Conservation (phyloP, 2,797 vertebrate species). For the Linurgus olivaceus region DNA sequence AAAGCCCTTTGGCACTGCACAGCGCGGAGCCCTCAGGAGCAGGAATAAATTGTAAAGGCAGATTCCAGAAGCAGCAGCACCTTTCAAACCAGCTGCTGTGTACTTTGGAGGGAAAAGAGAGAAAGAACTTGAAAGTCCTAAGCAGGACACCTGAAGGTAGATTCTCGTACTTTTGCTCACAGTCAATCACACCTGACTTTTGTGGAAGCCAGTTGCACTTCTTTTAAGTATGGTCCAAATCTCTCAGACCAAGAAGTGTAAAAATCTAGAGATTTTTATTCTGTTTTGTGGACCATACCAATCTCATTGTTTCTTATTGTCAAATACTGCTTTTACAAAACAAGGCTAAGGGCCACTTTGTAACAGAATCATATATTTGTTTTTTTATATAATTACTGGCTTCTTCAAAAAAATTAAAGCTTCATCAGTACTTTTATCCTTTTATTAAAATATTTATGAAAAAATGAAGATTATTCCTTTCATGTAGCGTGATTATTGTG, state of each 20-base stretch:
- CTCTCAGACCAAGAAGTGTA: not conserved
- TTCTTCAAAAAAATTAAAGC: not conserved
- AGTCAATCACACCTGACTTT: not conserved
- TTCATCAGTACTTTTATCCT: not conserved
- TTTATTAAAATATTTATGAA: not conserved
- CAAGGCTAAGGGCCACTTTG: not conserved
- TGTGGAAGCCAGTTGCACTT: not conserved
- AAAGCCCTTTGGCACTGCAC: not conserved
- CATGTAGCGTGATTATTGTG: not conserved
- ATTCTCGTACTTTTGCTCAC: not conserved
- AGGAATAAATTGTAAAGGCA: not conserved
- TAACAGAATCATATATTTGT: not conserved
- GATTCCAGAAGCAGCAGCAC: fast-evolving
- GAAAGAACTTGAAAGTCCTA: not conserved
- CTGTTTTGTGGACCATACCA: not conserved
- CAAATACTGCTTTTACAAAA: not conserved
- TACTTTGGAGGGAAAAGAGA: not conserved
- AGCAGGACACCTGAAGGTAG: not conserved
- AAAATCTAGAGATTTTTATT: not conserved
- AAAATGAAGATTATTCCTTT: not conserved
- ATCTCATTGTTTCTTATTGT: not conserved
- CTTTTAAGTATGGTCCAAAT: not conserved
- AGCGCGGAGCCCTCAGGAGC: fast-evolving
- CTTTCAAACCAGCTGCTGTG: not conserved
- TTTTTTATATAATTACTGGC: not conserved